A percentile compares a stretch with the other conserved stretches of the same genome.
phyloP scores from a whole-genome alignment of 2,113 vertebrate genomes.

The Oreochromis aureus region DNA sequence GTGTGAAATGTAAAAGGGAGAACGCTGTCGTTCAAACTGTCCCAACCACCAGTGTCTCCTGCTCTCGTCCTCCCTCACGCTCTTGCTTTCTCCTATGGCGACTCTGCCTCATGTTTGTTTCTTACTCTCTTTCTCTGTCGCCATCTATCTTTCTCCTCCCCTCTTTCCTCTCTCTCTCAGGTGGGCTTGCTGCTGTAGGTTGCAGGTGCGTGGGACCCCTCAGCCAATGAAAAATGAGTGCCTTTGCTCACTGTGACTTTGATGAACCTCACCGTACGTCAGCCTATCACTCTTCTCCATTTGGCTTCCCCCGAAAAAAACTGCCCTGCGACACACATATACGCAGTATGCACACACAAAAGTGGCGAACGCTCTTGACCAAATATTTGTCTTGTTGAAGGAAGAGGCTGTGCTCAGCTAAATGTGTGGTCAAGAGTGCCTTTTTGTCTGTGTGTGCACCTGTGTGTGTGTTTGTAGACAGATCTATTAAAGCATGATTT shows the following conservation, averaged over 20 bases:
- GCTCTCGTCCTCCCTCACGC: neutral
- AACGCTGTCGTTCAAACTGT: slow-evolving; percentile 92
- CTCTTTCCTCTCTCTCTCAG: slow-evolving; percentile 21
- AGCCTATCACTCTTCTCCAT: slow-evolving; percentile 99
- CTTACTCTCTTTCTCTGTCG: slow-evolving; percentile 25
- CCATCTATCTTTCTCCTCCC: neutral
- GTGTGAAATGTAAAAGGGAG: slow-evolving; percentile 99
- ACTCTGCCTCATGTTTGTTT: slow-evolving; percentile 29
- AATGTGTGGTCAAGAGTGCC: slow-evolving; percentile 54
- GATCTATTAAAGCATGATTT: neutral
- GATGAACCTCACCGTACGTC: slow-evolving; percentile 87
- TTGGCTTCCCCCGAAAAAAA: slow-evolving; percentile 85
- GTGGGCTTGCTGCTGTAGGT: slow-evolving; percentile 79
- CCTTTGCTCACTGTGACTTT: slow-evolving; percentile 88
- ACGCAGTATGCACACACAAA: slow-evolving; percentile 49
- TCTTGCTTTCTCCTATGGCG: slow-evolving; percentile 12
- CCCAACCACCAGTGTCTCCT: slow-evolving; percentile 62
- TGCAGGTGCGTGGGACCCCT: slow-evolving; percentile 81
- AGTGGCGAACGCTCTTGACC: slow-evolving; percentile 26
- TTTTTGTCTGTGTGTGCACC: neutral
- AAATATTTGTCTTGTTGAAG: slow-evolving; percentile 97
- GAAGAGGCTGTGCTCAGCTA: slow-evolving; percentile 83
- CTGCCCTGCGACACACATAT: slow-evolving; percentile 43
- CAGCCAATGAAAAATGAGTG: slow-evolving; percentile 97
- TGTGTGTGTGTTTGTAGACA: slow-evolving; percentile 3